A percentile compares a stretch with the other conserved stretches of the same genome.
Evolutionary conservation across 2,113 vertebrate genomes (phyloP).

Genomic region (Mormyrus lacerda): DNA sequence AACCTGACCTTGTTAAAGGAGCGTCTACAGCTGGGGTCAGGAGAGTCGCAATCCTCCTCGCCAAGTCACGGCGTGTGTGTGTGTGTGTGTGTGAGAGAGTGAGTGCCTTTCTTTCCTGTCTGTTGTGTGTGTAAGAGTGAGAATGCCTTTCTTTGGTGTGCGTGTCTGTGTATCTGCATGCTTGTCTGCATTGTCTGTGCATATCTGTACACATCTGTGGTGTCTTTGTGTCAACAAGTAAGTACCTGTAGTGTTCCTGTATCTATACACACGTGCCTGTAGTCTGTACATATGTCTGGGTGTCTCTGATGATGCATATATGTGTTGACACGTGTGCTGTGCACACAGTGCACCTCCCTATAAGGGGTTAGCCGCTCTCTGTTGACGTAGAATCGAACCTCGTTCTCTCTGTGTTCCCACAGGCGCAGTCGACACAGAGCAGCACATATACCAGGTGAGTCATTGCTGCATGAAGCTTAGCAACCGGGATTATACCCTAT

Average conservation of each 20-base stretch:
- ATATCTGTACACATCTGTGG: neutral
- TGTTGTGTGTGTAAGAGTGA: neutral
- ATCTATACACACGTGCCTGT: neutral
- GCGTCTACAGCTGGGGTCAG: neutral
- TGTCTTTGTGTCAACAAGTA: neutral
- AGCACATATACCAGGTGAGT: constrained; percentile 56
- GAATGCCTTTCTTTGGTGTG: neutral
- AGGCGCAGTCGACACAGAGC: constrained; percentile 37
- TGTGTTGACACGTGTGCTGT: neutral
- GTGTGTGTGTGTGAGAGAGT: neutral
- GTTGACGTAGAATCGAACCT: neutral
- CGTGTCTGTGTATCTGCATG: neutral
- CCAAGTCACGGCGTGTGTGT: neutral
- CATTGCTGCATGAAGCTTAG: neutral
- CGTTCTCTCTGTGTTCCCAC: constrained; percentile 37
- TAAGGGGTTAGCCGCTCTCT: neutral
- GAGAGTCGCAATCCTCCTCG: neutral
- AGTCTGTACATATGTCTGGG: neutral
- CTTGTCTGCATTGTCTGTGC: neutral
- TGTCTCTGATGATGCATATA: neutral
- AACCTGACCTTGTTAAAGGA: neutral
- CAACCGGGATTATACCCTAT: neutral
- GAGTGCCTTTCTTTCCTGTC: neutral
- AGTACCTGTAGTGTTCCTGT: neutral
- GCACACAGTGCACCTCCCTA: neutral